Conservation (phyloP, 2,888 invertebrate species). For the Meandrusa payeni region DNA sequence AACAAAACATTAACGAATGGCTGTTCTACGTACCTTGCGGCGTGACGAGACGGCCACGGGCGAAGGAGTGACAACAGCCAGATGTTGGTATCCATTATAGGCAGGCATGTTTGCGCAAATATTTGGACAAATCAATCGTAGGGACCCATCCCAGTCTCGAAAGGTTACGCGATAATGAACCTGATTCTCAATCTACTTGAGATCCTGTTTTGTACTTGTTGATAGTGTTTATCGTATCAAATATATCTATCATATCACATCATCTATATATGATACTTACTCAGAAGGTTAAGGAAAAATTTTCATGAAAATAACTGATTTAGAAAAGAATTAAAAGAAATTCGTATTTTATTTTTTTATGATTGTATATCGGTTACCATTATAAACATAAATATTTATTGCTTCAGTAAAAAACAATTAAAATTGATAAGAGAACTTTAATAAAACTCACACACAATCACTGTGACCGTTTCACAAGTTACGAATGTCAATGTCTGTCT, state of each 20-base stretch:
- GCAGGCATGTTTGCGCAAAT: conserved; percentile 26
- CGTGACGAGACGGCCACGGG: conserved; percentile 56
- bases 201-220: neutral
- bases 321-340: too few relatives aligned
- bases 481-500: neutral
- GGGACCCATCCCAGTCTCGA: conserved; percentile 6
- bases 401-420: too few relatives aligned
- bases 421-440: neutral
- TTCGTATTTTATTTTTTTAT: too few relatives aligned
- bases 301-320: too few relatives aligned
- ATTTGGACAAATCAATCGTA: conserved; percentile 23
- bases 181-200: neutral
- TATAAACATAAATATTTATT: too few relatives aligned
- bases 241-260: neutral
- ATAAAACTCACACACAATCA: too few relatives aligned
- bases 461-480: neutral
- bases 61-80: conserved; percentile 53
- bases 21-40: conserved; percentile 50
- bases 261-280: too few relatives aligned
- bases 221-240: conserved; percentile 3
- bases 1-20: conserved; percentile 32
- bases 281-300: too few relatives aligned
- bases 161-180: conserved; percentile 1
- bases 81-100: conserved; percentile 37
- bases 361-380: too few relatives aligned